Conservation (phyloP, 2,888 invertebrate species). For the Eustalomyia histrio region DNA sequence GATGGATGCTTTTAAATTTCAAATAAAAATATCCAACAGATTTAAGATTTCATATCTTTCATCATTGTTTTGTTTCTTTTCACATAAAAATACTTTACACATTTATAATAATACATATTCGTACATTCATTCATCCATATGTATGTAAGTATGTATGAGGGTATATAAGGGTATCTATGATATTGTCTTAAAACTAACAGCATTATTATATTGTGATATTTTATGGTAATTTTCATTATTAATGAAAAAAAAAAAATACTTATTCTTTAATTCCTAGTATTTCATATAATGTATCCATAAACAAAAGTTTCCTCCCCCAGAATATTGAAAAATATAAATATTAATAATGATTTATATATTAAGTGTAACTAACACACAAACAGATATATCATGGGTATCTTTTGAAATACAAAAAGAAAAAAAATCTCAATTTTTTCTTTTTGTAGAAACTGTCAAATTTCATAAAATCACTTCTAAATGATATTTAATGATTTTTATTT, state of each 20-base stretch:
- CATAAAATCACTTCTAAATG: conserved; percentile 52
- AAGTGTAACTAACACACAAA: conserved; percentile 19
- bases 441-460: conserved; percentile 48
- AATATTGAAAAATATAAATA: not conserved
- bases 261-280: conserved; percentile 33
- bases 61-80: conserved; percentile 4
- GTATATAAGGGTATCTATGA: conserved; percentile 23
- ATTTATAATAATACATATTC: too few relatives aligned
- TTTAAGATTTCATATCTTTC: conserved; percentile 45
- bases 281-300: not conserved
- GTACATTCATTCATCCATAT: not conserved
- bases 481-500: conserved; percentile 37
- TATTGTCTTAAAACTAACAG: not conserved
- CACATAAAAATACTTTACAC: not conserved
- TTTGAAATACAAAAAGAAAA: conserved; percentile 27
- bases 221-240: conserved; percentile 40
- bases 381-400: conserved; percentile 33
- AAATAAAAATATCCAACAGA: conserved; percentile 20
- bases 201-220: conserved; percentile 30
- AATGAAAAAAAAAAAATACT: conserved; percentile 31
- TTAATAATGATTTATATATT: conserved; percentile 43
- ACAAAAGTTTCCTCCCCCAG: conserved; percentile 29
- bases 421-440: conserved; percentile 17
- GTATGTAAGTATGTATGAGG: not conserved
- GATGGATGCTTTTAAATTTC: not conserved